Evolutionary conservation across 2,888 invertebrate species (phyloP), one percentile per base, ranked within the genome.

Genomic region (Pyrochroa serraticornis): DNA sequence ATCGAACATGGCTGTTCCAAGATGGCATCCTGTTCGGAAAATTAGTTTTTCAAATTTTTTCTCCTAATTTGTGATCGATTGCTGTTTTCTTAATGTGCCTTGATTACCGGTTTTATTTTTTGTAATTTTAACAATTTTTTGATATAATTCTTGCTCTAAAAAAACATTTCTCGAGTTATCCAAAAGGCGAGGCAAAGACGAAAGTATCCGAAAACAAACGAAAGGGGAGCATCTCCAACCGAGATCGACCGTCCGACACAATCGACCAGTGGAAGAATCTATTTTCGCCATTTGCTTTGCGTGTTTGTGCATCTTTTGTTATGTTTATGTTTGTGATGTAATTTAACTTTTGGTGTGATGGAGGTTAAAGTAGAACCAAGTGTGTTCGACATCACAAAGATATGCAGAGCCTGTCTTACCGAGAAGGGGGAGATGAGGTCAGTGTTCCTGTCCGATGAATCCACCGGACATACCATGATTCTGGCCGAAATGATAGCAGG

Each of bases 261-360:
- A 79, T 80, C 80, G 79, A 78, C 80, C 80, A 80, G 79, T 79
- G 78, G 77, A 79, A 79, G 74, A 74, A 72, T 75, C 75, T 66
- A 68, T 68, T 68, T 72, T 74, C 75, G 77, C 77, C 75, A 77
- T 77, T 77, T 76, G 70, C 74, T 75, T 75, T 73, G 71, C 71
- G 72, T 68, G 70, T 69, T 72, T 75, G 75, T 77, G 69, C 72
- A 68, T 71, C 72, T 72, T 70, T 71, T 72, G 68, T 69, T 69
- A 67, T 73, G 70, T 70, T 72, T 72, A 70, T 68, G 65, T 71
- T 73, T 67, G 58, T 65, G 62, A 69, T 74, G 66, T 69, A 66
- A 69, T 62, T 71, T 55, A 43, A 50, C 50, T 43, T 58, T 22
- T 14, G 43, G 46, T 55, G 67, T 48, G 60, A 78, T 77, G 75